Conservation (phyloP, 2,888 invertebrate genomes). For the Linnaemya tessellans region DNA sequence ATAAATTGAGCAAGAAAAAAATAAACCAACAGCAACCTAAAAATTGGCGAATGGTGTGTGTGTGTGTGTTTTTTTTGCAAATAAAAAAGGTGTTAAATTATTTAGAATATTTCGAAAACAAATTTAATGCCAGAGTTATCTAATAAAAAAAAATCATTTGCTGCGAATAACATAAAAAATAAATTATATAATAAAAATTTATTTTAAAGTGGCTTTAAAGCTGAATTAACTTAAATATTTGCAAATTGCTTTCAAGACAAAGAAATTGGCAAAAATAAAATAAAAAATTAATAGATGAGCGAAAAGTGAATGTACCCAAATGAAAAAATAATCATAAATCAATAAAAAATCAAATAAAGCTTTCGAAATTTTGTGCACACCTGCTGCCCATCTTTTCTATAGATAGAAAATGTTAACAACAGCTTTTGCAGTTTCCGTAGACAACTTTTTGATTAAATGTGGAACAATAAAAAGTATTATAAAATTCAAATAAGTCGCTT, state of each 20-base stretch:
- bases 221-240: background rate
- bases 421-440: no score
- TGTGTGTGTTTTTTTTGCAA: background rate
- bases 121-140: conserved; percentile 12
- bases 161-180: background rate
- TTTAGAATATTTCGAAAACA: conserved; percentile 43
- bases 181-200: conserved; percentile 9
- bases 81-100: conserved; percentile 55
- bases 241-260: conserved; percentile 14
- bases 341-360: background rate
- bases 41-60: background rate
- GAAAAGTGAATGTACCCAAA: conserved; percentile 4
- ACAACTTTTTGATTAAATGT: no score
- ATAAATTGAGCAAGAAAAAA: conserved; percentile 38
- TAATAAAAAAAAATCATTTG: conserved; percentile 14
- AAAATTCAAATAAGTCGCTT: no score
- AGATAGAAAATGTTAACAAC: no score
- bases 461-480: no score
- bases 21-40: background rate
- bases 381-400: no score
- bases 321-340: background rate
- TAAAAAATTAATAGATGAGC: background rate
- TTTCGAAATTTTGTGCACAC: no score
- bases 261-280: conserved; percentile 7
- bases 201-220: conserved; percentile 9